A percentile compares a stretch with the other conserved stretches of the same genome.
These are phyloP conservation scores for Paracanthobrama guichenoti DNA, from an alignment of 2,113 vertebrate genomes.

Conservation along the genomic window DNA sequence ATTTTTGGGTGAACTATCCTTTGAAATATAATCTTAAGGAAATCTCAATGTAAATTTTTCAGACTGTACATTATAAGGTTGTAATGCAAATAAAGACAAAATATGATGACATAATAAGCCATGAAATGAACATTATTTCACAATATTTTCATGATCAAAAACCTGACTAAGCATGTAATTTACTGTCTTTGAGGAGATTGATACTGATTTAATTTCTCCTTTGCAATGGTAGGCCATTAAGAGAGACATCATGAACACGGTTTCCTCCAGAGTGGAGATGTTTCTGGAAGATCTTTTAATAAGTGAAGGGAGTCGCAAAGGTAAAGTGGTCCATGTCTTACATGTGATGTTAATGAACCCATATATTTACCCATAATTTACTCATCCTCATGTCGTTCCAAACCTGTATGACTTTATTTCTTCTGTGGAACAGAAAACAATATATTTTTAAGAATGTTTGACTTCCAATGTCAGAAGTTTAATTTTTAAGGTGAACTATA, in stretches of 20 bases:
- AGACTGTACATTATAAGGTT: neutral
- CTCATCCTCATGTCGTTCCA: neutral
- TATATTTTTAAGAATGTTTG: neutral
- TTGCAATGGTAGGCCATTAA: constrained; percentile 82
- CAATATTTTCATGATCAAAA: neutral
- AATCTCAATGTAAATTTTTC: neutral
- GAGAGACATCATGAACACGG: constrained; percentile 88
- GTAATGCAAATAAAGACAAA: neutral
- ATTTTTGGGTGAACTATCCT: no score
- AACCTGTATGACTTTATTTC: neutral
- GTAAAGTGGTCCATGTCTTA: neutral
- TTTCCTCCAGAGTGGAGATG: constrained; percentile 87
- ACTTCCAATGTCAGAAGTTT: neutral
- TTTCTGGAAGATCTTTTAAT: constrained; percentile 87
- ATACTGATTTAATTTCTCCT: neutral
- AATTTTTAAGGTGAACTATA: neutral
- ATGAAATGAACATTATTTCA: neutral
- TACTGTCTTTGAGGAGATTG: neutral
- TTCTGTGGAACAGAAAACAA: neutral
- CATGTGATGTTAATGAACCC: neutral
- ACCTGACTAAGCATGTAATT: neutral
- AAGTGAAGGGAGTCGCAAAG: constrained; percentile 67
- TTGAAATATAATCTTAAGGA: neutral
- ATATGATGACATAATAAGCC: neutral
- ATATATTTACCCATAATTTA: neutral